Percentiles rank a stretch among this genome's conserved stretches.
Conservation (phyloP, 2,797 vertebrate genomes). For the Pelochelys cantorii region DNA sequence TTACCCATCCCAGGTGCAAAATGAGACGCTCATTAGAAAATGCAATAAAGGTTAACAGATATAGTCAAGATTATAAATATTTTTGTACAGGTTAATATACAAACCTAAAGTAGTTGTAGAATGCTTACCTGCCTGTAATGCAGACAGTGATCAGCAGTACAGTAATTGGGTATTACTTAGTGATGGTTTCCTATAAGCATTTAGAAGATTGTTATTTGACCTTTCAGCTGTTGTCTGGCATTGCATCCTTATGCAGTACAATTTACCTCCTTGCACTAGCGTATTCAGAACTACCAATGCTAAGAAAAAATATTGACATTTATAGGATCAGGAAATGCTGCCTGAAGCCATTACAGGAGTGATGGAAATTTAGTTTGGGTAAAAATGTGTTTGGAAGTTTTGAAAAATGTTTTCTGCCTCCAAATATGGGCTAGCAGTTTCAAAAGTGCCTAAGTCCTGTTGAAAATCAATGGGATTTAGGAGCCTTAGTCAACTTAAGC, state of each 20-base stretch:
- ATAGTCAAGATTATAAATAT: background rate
- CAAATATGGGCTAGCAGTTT: background rate
- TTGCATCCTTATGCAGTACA: constrained; percentile 10
- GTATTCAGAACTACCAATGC: background rate
- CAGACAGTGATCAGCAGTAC: background rate
- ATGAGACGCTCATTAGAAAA: background rate
- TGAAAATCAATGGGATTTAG: background rate
- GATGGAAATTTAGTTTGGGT: background rate
- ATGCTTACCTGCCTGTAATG: constrained; percentile 39
- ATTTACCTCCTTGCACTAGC: constrained; percentile 22
- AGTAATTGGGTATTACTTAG: constrained; percentile 38
- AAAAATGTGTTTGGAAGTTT: background rate
- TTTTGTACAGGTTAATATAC: constrained; percentile 32
- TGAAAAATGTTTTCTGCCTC: constrained; percentile 35
- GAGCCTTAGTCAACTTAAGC: accelerated
- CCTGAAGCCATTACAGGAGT: background rate
- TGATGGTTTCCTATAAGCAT: constrained; percentile 27
- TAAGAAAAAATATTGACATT: background rate
- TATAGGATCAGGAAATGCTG: constrained; percentile 27
- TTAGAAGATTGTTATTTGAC: constrained; percentile 23
- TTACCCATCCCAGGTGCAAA: constrained; percentile 18
- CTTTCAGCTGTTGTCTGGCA: constrained; percentile 9
- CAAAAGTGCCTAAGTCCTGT: background rate
- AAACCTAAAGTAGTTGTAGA: constrained; percentile 35
- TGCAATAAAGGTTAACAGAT: constrained; percentile 7